Conservation (phyloP, 2,797 vertebrate species). For the Pseudochromis fuscus region DNA sequence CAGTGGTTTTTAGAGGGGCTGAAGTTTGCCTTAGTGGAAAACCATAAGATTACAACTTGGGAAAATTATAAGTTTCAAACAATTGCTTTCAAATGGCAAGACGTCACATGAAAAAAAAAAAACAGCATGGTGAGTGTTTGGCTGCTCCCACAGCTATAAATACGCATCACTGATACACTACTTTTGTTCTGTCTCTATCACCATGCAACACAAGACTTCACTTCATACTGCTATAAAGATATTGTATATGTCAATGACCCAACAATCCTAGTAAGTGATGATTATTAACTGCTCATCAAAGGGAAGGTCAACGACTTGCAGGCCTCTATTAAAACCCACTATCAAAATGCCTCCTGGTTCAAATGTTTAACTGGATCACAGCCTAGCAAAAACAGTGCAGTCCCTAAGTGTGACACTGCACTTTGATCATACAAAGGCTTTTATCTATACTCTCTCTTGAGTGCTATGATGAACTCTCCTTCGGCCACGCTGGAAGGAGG, state of each 20-base stretch:
- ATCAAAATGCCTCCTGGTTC: conserved; percentile 39
- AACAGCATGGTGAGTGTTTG: conserved; percentile 39
- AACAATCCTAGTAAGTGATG: not conserved
- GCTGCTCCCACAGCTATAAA: conserved; percentile 56
- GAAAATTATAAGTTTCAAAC: conserved; percentile 69
- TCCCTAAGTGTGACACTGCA: conserved; percentile 14
- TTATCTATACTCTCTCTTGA: conserved; percentile 27
- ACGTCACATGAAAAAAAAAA: conserved; percentile 45
- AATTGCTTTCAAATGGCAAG: conserved; percentile 63
- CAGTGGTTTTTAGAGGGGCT: conserved; percentile 44
- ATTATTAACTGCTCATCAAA: conserved; percentile 14
- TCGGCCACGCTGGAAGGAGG: conserved; percentile 25
- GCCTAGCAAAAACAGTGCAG: not conserved
- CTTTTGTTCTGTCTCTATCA: conserved; percentile 44
- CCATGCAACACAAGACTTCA: conserved; percentile 8
- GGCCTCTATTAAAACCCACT: conserved; percentile 22
- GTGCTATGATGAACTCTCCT: not conserved
- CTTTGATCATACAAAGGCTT: conserved; percentile 22
- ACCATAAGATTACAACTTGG: conserved; percentile 65
- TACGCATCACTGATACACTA: conserved; percentile 47
- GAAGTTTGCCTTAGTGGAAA: conserved; percentile 60
- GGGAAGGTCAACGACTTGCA: conserved; percentile 53
- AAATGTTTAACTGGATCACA: conserved; percentile 15
- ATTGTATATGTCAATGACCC: not conserved
- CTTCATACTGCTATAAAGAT: conserved; percentile 21